A percentile compares a stretch with the other conserved stretches of the same genome.
These are phyloP conservation scores for Portevinia maculata DNA, from an alignment of 2,888 invertebrate species.

Conservation along the genomic window DNA sequence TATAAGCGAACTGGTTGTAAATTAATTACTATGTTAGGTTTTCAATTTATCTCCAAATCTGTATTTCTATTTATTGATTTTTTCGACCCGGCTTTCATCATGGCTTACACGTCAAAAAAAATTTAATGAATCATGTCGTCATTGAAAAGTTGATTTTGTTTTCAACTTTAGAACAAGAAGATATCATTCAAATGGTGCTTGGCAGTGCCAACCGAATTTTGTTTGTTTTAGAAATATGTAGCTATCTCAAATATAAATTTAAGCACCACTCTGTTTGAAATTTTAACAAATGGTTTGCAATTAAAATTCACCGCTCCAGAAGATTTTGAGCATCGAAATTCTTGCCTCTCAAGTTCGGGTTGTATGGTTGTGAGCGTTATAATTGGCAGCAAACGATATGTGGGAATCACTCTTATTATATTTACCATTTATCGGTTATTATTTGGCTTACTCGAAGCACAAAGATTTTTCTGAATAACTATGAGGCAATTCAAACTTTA, in stretches of 20 bases:
- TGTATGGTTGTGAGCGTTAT: neutral
- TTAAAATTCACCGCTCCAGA: constrained; percentile 42
- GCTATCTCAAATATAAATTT: constrained; percentile 5
- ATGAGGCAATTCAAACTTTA: neutral
- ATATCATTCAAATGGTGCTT: constrained; percentile 59
- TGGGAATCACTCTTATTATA: neutral
- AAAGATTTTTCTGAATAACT: neutral
- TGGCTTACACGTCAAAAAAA: constrained; percentile 18
- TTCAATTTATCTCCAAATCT: constrained; percentile 24
- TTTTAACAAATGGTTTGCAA: constrained; percentile 29
- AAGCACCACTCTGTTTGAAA: constrained; percentile 6
- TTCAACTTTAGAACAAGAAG: constrained; percentile 29
- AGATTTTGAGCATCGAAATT: constrained; percentile 15
- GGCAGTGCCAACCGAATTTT: constrained; percentile 70
- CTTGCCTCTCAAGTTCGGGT: neutral
- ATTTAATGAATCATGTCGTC: constrained; percentile 20
- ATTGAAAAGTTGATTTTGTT: constrained; percentile 19
- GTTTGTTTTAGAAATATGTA: neutral
- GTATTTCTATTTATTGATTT: constrained; percentile 13
- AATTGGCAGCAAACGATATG: neutral
- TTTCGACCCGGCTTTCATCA: neutral
- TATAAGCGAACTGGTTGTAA: neutral
- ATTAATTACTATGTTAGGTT: constrained; percentile 25
- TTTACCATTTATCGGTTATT: neutral
- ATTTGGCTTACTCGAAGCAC: neutral